A percentile compares a stretch with the other conserved stretches of the same genome.
Conservation (phyloP, 2,888 invertebrate genomes). For the Acleris literana region DNA sequence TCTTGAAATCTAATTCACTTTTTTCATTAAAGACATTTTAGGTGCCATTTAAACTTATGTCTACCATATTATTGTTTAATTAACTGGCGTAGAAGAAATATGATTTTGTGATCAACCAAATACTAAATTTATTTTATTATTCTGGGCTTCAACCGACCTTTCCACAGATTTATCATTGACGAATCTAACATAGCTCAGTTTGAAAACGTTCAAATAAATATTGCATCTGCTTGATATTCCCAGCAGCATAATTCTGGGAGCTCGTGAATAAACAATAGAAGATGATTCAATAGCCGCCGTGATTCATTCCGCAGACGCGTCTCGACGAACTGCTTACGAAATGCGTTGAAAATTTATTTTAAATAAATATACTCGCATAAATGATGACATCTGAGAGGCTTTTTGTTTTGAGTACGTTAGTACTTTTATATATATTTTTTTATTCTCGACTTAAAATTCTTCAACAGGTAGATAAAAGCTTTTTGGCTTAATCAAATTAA, state of each 20-base stretch:
- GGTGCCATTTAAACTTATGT: neutral
- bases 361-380: neutral
- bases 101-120: too few relatives aligned
- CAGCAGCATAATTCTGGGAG: slow-evolving; percentile 21
- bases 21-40: neutral
- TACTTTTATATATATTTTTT: too few relatives aligned
- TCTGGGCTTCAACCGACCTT: neutral
- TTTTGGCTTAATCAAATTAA: too few relatives aligned
- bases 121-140: neutral
- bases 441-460: too few relatives aligned
- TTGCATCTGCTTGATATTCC: slow-evolving; percentile 23
- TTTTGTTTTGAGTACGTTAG: too few relatives aligned
- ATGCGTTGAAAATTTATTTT: slow-evolving; percentile 29
- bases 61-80: neutral
- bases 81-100: too few relatives aligned
- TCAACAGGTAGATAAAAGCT: too few relatives aligned
- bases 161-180: neutral
- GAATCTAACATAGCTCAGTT: neutral
- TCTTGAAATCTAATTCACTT: slow-evolving; percentile 23
- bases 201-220: slow-evolving; percentile 14
- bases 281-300: slow-evolving; percentile 33
- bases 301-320: slow-evolving; percentile 40
- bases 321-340: slow-evolving; percentile 40
- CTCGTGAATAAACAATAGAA: slow-evolving; percentile 39
- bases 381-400: too few relatives aligned